Evolutionary conservation across 2,113 vertebrate genomes (phyloP).

Genomic region (Oreochromis niloticus): DNA sequence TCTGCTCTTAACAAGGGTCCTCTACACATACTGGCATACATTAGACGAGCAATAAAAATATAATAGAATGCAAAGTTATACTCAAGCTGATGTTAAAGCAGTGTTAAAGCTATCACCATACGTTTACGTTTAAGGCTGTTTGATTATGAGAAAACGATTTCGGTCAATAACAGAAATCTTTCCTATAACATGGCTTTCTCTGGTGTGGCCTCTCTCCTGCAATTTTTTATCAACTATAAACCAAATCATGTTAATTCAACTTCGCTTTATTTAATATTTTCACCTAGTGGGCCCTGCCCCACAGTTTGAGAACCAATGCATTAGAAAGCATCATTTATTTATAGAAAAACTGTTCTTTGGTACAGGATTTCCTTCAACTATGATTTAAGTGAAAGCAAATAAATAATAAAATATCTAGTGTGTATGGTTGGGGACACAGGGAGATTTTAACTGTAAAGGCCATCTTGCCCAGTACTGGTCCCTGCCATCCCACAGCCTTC

Average conservation of each 20-base stretch:
- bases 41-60: constrained; percentile 2
- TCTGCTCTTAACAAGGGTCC: constrained; percentile 59
- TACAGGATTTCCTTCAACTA: background rate
- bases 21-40: constrained; percentile 10
- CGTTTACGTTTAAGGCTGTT: background rate
- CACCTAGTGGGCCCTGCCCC: background rate
- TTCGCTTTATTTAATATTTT: background rate
- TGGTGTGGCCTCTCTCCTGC: background rate
- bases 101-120: background rate
- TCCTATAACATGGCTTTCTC: background rate
- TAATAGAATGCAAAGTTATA: background rate
- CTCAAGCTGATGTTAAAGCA: background rate
- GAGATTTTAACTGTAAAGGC: background rate
- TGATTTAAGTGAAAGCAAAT: background rate
- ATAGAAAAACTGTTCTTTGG: background rate
- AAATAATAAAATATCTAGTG: background rate
- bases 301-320: background rate
- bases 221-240: background rate
- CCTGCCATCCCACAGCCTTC: background rate
- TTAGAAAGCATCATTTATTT: background rate
- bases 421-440: background rate
- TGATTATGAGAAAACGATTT: background rate
- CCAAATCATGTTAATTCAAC: background rate
- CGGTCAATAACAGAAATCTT: background rate
- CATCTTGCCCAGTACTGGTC: background rate